Base-by-base conservation (phyloP, 2,888 invertebrate species). In the Patella ulyssiponensis region DNA sequence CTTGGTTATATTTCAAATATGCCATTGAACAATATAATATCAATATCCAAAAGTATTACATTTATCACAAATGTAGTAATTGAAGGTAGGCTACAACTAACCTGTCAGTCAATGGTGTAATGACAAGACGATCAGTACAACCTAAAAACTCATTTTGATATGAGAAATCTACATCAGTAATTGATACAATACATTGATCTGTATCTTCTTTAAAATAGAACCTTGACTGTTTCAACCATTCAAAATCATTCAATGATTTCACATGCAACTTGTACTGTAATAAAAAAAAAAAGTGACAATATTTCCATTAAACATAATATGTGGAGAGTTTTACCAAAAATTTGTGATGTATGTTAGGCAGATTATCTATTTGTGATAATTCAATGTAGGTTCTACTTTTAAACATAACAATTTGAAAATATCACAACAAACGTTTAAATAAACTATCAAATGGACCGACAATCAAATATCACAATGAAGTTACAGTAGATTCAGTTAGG, bases 141-240 rank as follows among this genome's bases (percentile, higher is more conserved):
- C 98, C 98, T 71, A 98, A 93, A 92, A 98, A 98, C 92, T 98
- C 98, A 91, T 98, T 98, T 92, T 98, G 97, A 91, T 98, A 98
- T 0, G 94, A 95, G 88, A 98, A 98, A 9, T 96, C 95, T 1
- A 98, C 98, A 89, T 98, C 98, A 0, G 98, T 98, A 17, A 98
- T 97, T 0, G 95, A 95, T 83, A 98, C 96, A 92, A 95, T 94
- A 0, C 98, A 98, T 91, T 96, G 96, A 88, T 98, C 98, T 33
- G 95, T 93, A 88, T 98, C 98, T 91, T 98, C 98, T 92, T 97
- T 97, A 92, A 98, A 98, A 92, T 98, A 98, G 92, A 98, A 98
- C 70, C 98, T 94, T 87, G 97, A 97, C 90, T 98, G 98, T 88
- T 98, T 98, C 82, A 98, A 92, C 98, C 98, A 98, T 90, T 98